A percentile compares a stretch with the other conserved stretches of the same genome.
phyloP scores from a whole-genome alignment of 2,888 invertebrate genomes.

The Oxycera nigricornis region DNA sequence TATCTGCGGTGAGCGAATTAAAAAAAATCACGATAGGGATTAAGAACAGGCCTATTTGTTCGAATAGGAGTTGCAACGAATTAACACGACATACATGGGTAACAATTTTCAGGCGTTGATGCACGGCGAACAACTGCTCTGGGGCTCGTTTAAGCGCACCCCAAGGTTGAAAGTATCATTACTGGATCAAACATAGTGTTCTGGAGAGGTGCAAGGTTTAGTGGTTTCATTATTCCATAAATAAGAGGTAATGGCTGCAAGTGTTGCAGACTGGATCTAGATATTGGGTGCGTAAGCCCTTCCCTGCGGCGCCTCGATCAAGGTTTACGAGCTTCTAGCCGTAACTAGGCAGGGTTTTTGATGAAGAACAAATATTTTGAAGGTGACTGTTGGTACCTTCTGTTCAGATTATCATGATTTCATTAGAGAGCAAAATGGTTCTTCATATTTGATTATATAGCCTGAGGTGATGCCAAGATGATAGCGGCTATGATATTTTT shows the following conservation, averaged over 20 bases:
- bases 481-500: no score
- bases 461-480: no score
- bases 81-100: neutral
- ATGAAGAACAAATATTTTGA: no score
- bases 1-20: slow-evolving; percentile 3
- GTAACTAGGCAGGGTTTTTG: no score
- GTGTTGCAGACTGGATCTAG: no score
- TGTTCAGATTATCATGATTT: no score
- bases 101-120: neutral
- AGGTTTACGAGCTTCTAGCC: no score
- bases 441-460: no score
- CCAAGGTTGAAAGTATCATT: slow-evolving; percentile 1
- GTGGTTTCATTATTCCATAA: neutral
- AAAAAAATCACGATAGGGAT: slow-evolving; percentile 28
- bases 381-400: no score
- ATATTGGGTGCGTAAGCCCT: no score
- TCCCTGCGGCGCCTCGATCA: no score
- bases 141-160: neutral
- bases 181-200: neutral
- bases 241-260: neutral
- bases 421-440: no score
- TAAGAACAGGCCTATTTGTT: slow-evolving; percentile 25
- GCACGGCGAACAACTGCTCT: neutral
- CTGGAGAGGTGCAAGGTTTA: neutral
- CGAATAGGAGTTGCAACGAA: neutral